These are phyloP conservation scores for Entelurus aequoreus DNA, from an alignment of 2,113 vertebrate genomes.

Conservation along the genomic window DNA sequence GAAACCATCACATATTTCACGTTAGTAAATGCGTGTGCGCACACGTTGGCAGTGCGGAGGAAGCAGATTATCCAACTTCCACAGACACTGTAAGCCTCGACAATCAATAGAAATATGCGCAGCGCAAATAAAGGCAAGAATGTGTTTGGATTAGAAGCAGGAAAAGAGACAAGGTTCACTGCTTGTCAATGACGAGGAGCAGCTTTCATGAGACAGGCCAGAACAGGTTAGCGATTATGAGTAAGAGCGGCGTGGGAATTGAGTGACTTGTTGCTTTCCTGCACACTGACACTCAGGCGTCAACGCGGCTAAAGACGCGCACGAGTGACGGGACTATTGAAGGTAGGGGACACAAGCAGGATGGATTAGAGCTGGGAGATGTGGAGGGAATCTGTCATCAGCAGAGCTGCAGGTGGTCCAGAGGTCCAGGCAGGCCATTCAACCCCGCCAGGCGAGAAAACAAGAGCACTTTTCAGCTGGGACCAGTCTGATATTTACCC, in stretches of 20 bases:
- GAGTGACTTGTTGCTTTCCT: constrained; percentile 38
- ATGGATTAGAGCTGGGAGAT: constrained; percentile 54
- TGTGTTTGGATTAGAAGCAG: constrained; percentile 38
- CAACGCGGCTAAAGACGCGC: constrained; percentile 41
- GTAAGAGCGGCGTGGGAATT: constrained; percentile 62
- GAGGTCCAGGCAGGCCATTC: constrained; percentile 38
- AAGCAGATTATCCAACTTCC: no score
- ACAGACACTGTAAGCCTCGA: neutral
- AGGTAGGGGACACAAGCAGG: constrained; percentile 36
- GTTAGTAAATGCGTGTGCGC: no score
- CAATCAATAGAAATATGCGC: constrained; percentile 24
- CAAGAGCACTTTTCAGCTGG: constrained; percentile 49
- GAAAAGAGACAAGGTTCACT: constrained; percentile 53
- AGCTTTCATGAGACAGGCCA: constrained; percentile 60
- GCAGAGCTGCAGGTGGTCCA: constrained; percentile 59
- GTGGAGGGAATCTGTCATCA: constrained; percentile 65
- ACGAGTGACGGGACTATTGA: constrained; percentile 60
- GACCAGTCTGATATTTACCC: constrained; percentile 46
- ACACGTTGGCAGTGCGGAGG: no score
- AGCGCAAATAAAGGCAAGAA: constrained; percentile 33
- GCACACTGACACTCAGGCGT: constrained; percentile 45
- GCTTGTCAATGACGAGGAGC: constrained; percentile 55
- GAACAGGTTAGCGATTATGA: constrained; percentile 67
- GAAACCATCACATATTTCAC: no score
- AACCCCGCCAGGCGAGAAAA: constrained; percentile 48